A percentile compares a stretch with the other conserved stretches of the same genome.
Evolutionary conservation across 37 sponge, comb jelly and placozoan species (phyloP).

Genomic region (Cladorhizidae sp.): DNA sequence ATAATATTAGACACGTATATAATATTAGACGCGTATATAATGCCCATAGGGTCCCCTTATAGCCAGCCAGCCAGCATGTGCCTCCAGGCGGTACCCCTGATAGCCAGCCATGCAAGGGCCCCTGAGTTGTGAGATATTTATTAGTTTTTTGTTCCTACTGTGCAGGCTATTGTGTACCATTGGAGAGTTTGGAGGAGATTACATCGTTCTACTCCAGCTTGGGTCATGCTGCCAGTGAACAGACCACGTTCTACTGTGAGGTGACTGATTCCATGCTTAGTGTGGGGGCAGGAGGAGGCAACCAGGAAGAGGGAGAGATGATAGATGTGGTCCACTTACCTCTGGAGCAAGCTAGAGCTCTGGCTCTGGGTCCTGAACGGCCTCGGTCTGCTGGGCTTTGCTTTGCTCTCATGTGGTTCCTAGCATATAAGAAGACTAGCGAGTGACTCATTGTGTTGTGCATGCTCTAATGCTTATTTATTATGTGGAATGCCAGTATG

Average conservation of each 20-base stretch:
- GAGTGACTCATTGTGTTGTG: neutral
- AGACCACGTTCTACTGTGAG: slow-evolving; percentile 83
- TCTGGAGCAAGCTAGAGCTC: slow-evolving; percentile 37
- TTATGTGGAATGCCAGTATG: too few species aligned
- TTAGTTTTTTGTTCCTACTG: neutral
- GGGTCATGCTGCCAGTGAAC: slow-evolving; percentile 70
- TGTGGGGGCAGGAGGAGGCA: slow-evolving; percentile 73
- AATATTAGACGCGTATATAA: too few species aligned
- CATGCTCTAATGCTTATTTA: too few species aligned
- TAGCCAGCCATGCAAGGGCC: neutral
- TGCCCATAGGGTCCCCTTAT: too few species aligned
- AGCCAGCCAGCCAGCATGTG: too few species aligned
- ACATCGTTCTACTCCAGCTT: slow-evolving; percentile 62
- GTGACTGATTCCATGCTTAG: slow-evolving; percentile 83
- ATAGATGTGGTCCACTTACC: slow-evolving; percentile 91
- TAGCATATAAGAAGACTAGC: slow-evolving; percentile 51
- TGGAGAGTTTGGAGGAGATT: slow-evolving; percentile 56
- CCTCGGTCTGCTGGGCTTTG: slow-evolving; percentile 73
- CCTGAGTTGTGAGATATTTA: neutral
- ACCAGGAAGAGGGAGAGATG: slow-evolving; percentile 80
- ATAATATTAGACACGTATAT: too few species aligned
- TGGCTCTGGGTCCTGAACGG: slow-evolving; percentile 58
- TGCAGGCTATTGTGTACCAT: slow-evolving; percentile 72
- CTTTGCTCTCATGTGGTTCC: slow-evolving; percentile 84
- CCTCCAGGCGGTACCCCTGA: neutral